phyloP scores from a whole-genome alignment of 2,797 vertebrate genomes.

The Lindbergichthys nudifrons region DNA sequence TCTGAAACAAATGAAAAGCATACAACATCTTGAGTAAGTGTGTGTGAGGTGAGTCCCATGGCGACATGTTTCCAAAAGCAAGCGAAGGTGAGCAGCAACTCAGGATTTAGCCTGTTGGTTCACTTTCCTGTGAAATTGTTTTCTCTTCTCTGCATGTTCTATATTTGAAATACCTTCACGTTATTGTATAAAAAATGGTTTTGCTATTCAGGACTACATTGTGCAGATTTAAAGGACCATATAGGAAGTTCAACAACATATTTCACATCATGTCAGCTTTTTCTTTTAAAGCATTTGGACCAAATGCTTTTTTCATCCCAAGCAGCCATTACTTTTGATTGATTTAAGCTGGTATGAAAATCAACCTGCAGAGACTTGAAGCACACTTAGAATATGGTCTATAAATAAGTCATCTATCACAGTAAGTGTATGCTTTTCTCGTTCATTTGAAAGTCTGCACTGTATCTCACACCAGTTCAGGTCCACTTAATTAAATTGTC shows the following conservation, averaged over 20 bases:
- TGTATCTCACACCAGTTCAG: background rate
- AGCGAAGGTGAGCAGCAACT: conserved; percentile 33
- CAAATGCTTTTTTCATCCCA: background rate
- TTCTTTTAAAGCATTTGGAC: background rate
- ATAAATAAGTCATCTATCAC: conserved; percentile 4
- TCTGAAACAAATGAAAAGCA: conserved; percentile 26
- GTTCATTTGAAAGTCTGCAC: conserved; percentile 4
- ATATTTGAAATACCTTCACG: background rate
- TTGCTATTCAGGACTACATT: background rate
- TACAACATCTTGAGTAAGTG: conserved; percentile 33
- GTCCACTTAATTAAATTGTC: background rate
- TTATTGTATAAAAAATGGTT: background rate
- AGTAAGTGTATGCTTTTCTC: background rate
- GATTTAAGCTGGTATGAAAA: background rate
- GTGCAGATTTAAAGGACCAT: background rate
- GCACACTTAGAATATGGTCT: background rate
- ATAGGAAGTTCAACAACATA: background rate
- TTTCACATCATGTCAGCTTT: background rate
- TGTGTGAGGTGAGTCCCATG: conserved; percentile 53
- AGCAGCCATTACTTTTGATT: conserved; percentile 12
- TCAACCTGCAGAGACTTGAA: conserved; percentile 16
- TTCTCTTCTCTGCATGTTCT: background rate
- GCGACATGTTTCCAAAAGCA: conserved; percentile 55
- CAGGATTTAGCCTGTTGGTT: conserved; percentile 47
- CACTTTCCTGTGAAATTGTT: background rate